A percentile compares a stretch with the other conserved stretches of the same genome.
These are phyloP conservation scores for Tiaroga cobitis DNA, from an alignment of 2,797 vertebrate genomes.

Conservation along the genomic window DNA sequence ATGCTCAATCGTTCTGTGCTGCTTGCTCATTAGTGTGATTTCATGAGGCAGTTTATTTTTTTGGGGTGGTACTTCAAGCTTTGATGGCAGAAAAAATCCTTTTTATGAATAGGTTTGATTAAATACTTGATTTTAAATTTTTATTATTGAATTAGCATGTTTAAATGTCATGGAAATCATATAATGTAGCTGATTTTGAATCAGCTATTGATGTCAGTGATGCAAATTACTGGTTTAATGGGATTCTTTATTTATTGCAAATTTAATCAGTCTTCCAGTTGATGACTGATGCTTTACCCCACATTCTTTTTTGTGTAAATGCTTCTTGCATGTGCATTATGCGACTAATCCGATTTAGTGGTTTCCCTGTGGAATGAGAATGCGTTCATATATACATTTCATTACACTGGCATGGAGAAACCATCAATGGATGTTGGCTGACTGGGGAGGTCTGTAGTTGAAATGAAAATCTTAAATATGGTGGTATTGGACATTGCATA, in stretches of 20 bases:
- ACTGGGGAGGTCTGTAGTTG: neutral
- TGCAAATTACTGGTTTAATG: slow-evolving; percentile 2
- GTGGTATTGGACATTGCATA: neutral
- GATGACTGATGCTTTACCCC: neutral
- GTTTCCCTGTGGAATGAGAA: slow-evolving; percentile 25
- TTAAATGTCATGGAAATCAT: neutral
- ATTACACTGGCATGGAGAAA: slow-evolving; percentile 21
- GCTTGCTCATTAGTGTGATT: neutral
- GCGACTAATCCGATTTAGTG: slow-evolving; percentile 32
- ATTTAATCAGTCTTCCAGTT: slow-evolving; percentile 17
- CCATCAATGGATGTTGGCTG: neutral
- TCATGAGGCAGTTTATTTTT: neutral
- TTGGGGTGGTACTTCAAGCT: neutral
- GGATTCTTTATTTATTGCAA: slow-evolving; percentile 11
- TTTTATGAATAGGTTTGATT: neutral
- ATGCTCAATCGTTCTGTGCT: no score
- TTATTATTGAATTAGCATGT: neutral
- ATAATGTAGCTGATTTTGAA: neutral
- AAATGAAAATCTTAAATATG: slow-evolving; percentile 23
- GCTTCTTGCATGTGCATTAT: slow-evolving; percentile 23
- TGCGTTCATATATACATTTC: slow-evolving; percentile 16
- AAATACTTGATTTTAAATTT: neutral
- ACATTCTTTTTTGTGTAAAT: slow-evolving; percentile 22
- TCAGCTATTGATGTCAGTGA: slow-evolving; percentile 7
- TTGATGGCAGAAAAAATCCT: neutral